Conservation (phyloP, 2,797 vertebrate genomes). For the Bucorvus abyssinicus region DNA sequence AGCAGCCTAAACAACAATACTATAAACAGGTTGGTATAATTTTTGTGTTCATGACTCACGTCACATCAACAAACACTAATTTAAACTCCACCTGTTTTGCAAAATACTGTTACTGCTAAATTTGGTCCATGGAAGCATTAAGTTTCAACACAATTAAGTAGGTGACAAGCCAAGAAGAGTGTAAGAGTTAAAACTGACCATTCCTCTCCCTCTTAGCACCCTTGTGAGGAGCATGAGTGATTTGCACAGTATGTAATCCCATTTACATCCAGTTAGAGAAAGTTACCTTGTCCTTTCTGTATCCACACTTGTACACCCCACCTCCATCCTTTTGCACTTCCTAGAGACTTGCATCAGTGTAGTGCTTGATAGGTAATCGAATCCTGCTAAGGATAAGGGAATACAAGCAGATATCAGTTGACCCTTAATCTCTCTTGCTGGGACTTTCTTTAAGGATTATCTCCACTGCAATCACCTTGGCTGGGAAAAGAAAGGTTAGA, state of each 20-base stretch:
- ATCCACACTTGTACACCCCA: background rate
- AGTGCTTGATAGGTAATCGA: background rate
- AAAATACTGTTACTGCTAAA: background rate
- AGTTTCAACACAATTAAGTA: background rate
- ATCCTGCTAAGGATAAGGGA: background rate
- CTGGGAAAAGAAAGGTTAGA: background rate
- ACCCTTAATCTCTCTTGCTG: background rate
- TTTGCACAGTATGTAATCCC: background rate
- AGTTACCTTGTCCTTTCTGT: background rate
- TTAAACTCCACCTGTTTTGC: background rate
- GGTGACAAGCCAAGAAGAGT: background rate
- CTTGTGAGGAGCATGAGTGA: background rate
- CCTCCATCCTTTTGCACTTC: background rate
- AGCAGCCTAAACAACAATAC: background rate
- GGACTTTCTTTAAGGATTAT: background rate
- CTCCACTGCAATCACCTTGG: background rate
- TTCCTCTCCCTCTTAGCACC: background rate
- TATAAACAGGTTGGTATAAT: background rate
- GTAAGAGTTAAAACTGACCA: background rate
- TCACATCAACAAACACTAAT: background rate
- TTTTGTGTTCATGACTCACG: background rate
- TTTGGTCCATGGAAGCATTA: background rate
- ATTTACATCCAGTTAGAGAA: background rate
- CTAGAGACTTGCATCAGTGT: background rate
- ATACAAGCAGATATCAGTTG: background rate